Conservation (phyloP, 2,113 vertebrate species). For the Shinisaurus crocodilurus region DNA sequence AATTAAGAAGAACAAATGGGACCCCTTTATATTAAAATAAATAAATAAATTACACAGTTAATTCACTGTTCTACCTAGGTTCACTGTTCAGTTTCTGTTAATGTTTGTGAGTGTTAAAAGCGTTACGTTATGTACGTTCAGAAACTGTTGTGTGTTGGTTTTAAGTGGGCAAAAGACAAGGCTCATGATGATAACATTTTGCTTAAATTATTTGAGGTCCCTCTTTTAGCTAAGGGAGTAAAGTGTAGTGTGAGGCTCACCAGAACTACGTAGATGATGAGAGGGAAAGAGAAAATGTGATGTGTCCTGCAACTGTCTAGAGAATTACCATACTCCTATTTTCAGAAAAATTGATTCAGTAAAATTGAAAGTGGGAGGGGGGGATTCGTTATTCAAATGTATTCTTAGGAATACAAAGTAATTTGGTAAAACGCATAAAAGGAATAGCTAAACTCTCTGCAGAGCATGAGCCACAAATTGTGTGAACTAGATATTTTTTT, state of each 20-base stretch:
- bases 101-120: conserved; percentile 46
- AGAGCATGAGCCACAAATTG: background rate
- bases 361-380: background rate
- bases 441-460: conserved; percentile 48
- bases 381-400: conserved; percentile 40
- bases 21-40: background rate
- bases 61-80: background rate
- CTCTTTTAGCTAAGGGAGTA: conserved; percentile 45
- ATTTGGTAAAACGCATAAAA: conserved; percentile 45
- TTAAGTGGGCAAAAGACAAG: conserved; percentile 58
- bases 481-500: background rate
- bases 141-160: conserved; percentile 46
- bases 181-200: conserved; percentile 47
- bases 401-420: conserved; percentile 42
- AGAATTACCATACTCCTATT: background rate
- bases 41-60: conserved; percentile 23
- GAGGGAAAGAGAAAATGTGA: conserved; percentile 13
- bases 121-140: conserved; percentile 39
- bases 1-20: conserved; percentile 5
- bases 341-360: background rate
- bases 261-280: background rate
- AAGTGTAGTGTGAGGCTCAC: conserved; percentile 34
- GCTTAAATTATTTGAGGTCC: conserved; percentile 45
- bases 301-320: conserved; percentile 1
- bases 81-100: conserved; percentile 5